A percentile compares a stretch with the other conserved stretches of the same genome.
phyloP scores from a whole-genome alignment of 1,140 invertebrate species.

The Carcinoscorpius rotundicauda region DNA sequence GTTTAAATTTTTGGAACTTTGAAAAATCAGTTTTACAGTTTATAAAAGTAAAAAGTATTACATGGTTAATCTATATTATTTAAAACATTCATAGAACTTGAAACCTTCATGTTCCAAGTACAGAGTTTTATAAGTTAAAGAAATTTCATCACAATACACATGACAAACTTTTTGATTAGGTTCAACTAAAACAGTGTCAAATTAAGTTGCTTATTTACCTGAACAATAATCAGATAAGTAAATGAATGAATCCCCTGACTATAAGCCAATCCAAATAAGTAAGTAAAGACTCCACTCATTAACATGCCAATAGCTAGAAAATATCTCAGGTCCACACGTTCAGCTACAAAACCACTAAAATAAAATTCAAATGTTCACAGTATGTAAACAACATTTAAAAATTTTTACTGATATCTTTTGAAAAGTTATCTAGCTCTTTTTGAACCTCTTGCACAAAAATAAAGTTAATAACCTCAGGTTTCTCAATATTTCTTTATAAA shows the following conservation, averaged over 20 bases:
- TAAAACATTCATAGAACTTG: no score
- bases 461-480: background rate
- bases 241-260: constrained; percentile 69
- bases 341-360: constrained; percentile 71
- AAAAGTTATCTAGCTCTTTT: background rate
- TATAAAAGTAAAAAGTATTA: no score
- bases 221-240: constrained; percentile 71
- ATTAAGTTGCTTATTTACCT: constrained; percentile 42
- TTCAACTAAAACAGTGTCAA: no score
- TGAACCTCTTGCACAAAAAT: background rate
- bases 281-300: constrained; percentile 70
- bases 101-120: no score
- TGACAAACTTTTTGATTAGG: no score
- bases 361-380: constrained; percentile 14
- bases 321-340: constrained; percentile 78
- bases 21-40: no score
- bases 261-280: constrained; percentile 77
- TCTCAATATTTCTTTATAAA: background rate
- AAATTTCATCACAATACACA: no score
- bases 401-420: background rate
- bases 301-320: constrained; percentile 86
- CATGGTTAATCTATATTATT: no score
- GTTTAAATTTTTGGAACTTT: no score
- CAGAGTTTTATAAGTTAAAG: no score
- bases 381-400: background rate